Evolutionary conservation across 2,797 vertebrate species (phyloP).

Genomic region (Takifugu rubripes): DNA sequence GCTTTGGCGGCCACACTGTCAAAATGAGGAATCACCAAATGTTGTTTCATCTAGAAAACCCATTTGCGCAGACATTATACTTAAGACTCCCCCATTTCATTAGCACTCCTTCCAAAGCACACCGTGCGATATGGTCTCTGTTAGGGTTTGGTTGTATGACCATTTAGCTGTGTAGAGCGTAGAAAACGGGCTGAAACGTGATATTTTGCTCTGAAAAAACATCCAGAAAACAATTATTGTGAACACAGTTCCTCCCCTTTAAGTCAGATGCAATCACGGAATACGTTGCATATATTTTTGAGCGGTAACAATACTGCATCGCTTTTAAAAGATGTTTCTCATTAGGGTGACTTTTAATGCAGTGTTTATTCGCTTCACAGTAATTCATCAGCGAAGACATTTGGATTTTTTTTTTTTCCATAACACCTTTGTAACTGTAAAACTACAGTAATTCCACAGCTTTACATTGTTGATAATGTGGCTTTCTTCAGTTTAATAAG

Average conservation of each 20-base stretch:
- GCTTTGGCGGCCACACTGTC: slow-evolving; percentile 24
- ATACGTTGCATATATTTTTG: too few relatives aligned
- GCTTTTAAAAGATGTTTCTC: too few relatives aligned
- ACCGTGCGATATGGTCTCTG: slow-evolving; percentile 34
- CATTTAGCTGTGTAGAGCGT: slow-evolving; percentile 19
- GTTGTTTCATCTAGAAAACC: slow-evolving; percentile 32
- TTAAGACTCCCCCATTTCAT: slow-evolving; percentile 35
- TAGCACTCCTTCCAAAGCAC: slow-evolving; percentile 31
- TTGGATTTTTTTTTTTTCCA: too few relatives aligned
- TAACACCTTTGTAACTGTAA: too few relatives aligned
- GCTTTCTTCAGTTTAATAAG: too few relatives aligned
- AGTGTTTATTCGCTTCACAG: too few relatives aligned
- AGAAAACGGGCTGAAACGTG: slow-evolving; percentile 3
- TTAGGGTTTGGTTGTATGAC: slow-evolving; percentile 19
- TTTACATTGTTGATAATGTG: too few relatives aligned
- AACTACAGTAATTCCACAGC: too few relatives aligned
- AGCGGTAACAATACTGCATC: too few relatives aligned
- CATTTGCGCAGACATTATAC: slow-evolving; percentile 36
- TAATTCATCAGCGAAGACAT: too few relatives aligned
- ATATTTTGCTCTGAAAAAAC: slow-evolving; percentile 1
- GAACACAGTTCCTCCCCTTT: neutral
- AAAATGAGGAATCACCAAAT: slow-evolving; percentile 44
- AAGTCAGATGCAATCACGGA: too few relatives aligned
- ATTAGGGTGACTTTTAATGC: too few relatives aligned
- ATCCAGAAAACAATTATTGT: slow-evolving; percentile 13